Evolutionary conservation across 2,113 vertebrate genomes (phyloP), one percentile per base, ranked within the genome.

Genomic region (Ochotona princeps): DNA sequence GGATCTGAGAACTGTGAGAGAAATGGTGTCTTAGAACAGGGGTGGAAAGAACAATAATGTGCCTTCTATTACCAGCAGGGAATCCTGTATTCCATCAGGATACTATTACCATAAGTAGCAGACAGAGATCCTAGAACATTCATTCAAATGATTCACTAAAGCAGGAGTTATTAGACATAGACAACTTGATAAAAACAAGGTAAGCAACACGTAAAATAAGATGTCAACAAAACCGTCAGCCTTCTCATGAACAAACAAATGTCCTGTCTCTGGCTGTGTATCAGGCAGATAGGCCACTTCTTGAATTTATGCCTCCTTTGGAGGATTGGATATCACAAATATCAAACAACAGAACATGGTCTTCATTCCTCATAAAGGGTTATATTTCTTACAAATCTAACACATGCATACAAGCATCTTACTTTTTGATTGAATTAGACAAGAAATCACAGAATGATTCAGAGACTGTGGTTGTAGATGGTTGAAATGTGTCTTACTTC

Each of bases 391-490:
- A 72, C n/a, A 9, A 74, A 15, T 54, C 14, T 35, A 66, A 8
- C 13, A n/a, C 8, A 5, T 57, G n/a, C 35, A 28, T 84, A 84
- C 5, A 80, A 63, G 44, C 15, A 30, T 86, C 69, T 89, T 51
- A 9, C 18, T 74, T 88, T 57, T 82, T 93, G 81, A 74, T 54
- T 87, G 7, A 79, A 57, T 83, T 69, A 83, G 32, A 89, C 18
- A 38, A 32, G 69, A 93, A 67, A 28, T 83, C 17, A 54, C 49
- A 67, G 67, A 21, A 70, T 65, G 20, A 70, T 80, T 87, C 26
- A 83, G 38, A 74, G 28, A 75, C 89, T 10, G 14, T 95, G 49
- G n/a, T 83, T 5, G 83, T 26, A 38, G 2, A 80, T 15, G 9
- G 18, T 61, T 93, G 25, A 70, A 51, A 75, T 60, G 15, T 83